A percentile compares a stretch with the other conserved stretches of the same genome.
These are phyloP conservation scores for Nesometra sesokonis DNA, from an alignment of 35 echinoderm and acorn worm genomes.

Conservation along the genomic window DNA sequence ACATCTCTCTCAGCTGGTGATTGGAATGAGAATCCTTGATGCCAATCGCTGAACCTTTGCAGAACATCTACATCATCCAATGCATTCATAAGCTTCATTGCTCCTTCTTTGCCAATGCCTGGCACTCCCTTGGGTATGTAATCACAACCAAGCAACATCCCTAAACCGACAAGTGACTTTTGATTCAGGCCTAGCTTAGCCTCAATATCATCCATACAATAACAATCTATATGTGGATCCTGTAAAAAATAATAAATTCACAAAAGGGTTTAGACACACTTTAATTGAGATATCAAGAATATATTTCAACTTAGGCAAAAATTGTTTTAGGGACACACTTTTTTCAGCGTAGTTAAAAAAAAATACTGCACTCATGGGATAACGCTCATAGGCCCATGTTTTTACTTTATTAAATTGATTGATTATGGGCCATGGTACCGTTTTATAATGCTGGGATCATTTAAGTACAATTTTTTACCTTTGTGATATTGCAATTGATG, in stretches of 20 bases:
- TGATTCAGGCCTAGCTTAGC: constrained; percentile 31
- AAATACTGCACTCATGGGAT: too few relatives aligned
- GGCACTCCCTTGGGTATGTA: constrained; percentile 80
- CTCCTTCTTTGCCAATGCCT: constrained; percentile 66
- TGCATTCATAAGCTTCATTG: constrained; percentile 38
- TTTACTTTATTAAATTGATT: too few relatives aligned
- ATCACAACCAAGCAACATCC: constrained; percentile 79
- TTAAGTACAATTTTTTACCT: too few relatives aligned
- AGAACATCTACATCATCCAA: constrained; percentile 33
- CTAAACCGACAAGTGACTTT: constrained; percentile 51
- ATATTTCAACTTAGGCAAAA: too few relatives aligned
- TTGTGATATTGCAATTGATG: too few relatives aligned
- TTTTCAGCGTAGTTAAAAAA: too few relatives aligned
- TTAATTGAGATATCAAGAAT: too few relatives aligned
- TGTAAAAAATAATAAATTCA: not conserved
- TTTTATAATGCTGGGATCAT: too few relatives aligned
- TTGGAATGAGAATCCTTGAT: not conserved
- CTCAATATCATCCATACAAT: constrained; percentile 64
- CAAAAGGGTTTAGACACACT: too few relatives aligned
- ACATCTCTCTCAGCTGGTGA: constrained; percentile 42
- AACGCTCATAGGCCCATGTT: too few relatives aligned
- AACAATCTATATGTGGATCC: constrained; percentile 78
- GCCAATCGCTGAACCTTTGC: constrained; percentile 55
- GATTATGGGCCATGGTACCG: too few relatives aligned
- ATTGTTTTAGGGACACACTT: too few relatives aligned